Conservation (phyloP, 2,797 vertebrate species). For the Salarias fasciatus region DNA sequence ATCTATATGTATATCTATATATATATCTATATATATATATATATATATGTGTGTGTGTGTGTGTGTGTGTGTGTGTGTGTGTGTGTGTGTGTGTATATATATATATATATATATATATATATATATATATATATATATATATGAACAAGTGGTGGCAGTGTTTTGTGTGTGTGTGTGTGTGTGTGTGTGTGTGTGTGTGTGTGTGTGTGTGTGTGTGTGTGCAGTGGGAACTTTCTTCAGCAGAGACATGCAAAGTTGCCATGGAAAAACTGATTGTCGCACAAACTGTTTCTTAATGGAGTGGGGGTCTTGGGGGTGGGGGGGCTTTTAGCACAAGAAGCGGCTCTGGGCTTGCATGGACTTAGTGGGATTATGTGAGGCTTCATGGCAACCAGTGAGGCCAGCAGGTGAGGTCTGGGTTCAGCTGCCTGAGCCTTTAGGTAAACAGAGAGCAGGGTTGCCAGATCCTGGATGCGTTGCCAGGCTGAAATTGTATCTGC, state of each 20-base stretch:
- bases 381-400: slow-evolving; percentile 91
- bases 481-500: slow-evolving; percentile 88
- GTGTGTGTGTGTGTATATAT: too few species aligned
- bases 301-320: slow-evolving; percentile 51
- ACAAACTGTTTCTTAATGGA: slow-evolving; percentile 73
- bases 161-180: background rate
- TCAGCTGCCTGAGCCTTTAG: slow-evolving; percentile 91
- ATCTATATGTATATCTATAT: too few species aligned
- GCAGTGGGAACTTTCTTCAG: slow-evolving; percentile 45
- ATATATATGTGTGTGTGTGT: too few species aligned
- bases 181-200: slow-evolving; percentile 29
- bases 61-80: slow-evolving; percentile 19
- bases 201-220: slow-evolving; percentile 20
- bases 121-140: too few species aligned
- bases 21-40: too few species aligned
- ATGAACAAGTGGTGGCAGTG: too few species aligned
- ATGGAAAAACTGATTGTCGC: slow-evolving; percentile 73
- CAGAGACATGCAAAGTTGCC: slow-evolving; percentile 77
- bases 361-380: slow-evolving; percentile 91
- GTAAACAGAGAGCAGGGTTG: slow-evolving; percentile 86
- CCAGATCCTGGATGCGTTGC: slow-evolving; percentile 84
- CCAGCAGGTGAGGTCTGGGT: slow-evolving; percentile 91
- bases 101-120: too few species aligned
- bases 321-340: slow-evolving; percentile 64
- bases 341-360: slow-evolving; percentile 80